Evolutionary conservation across 1,140 invertebrate species (phyloP).

Genomic region (Conus ventricosus): DNA sequence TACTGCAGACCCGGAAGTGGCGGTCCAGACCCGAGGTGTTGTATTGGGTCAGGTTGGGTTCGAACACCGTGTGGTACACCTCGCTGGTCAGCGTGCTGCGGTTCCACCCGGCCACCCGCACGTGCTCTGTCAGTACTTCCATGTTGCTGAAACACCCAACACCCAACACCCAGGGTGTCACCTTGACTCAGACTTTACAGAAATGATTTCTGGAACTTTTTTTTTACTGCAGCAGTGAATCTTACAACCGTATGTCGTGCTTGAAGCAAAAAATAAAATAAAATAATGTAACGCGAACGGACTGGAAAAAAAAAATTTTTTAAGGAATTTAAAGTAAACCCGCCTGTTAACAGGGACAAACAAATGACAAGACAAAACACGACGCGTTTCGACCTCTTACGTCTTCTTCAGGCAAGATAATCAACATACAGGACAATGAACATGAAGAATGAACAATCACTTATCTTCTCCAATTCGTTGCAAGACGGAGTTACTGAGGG

Average conservation of each 20-base stretch:
- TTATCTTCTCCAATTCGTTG: too few species aligned
- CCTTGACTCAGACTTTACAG: background rate
- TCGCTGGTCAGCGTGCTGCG: conserved; percentile 44
- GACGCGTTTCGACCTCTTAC: too few species aligned
- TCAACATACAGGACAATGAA: too few species aligned
- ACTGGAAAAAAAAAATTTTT: too few species aligned
- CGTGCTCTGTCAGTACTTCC: conserved; percentile 38
- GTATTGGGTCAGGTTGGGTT: conserved; percentile 41
- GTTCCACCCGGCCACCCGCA: conserved; percentile 40
- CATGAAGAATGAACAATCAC: too few species aligned
- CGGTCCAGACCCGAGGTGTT: conserved; percentile 18
- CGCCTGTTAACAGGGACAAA: too few species aligned
- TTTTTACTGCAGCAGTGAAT: background rate
- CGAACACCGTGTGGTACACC: conserved; percentile 47
- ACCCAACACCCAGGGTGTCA: background rate
- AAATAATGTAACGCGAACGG: background rate
- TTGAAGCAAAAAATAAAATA: too few species aligned
- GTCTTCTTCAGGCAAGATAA: too few species aligned
- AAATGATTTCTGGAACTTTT: background rate
- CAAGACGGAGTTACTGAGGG: too few species aligned
- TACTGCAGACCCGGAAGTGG: conserved; percentile 53
- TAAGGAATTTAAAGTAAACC: too few species aligned
- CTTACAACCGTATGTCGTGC: background rate
- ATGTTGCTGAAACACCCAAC: conserved; percentile 48
- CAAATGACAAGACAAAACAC: too few species aligned